Evolutionary conservation across 1,140 invertebrate species (phyloP), one percentile per base, ranked within the genome.

Genomic region (Drosophila varians): DNA sequence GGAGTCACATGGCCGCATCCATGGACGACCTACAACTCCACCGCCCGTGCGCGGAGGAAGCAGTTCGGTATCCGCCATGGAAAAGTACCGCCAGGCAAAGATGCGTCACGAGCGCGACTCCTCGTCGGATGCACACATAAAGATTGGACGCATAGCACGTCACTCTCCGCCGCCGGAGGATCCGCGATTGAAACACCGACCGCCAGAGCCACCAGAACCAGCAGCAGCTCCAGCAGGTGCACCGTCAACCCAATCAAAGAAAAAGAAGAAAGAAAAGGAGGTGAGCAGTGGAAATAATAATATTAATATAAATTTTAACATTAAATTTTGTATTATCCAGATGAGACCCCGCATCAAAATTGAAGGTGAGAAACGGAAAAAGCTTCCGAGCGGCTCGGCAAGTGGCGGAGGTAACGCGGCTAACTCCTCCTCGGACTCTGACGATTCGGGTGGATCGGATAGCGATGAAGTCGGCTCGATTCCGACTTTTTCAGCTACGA

Each of bases 361-460:
- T 42, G 90, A 91, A 74, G 90, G 90, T 69, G 90, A 91, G 53
- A 91, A 91, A 65, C 84, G 90, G 6, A 91, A 91, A 60, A 91
- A 91, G 54, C 80, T 86, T 54, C 58, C 77, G 58, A 75, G 65
- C 77, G 76, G 66, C 5, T 61, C 76, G 57, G 57, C 68, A 34
- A 55, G 53, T 49, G 68, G 65, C 62, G 77, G 71, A 57, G 76
- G 54, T 42, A 86, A 86, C 53, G 77, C 64, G 61, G 78, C 49
- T 34, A 80, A 87, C 56, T 90, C 90, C 25, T 90, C 90, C 31
- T 91, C 90, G 8, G 87, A 89, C 38, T 91, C 90, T 23, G 90
- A 91, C 61, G 89, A 90, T 62, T 90, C 88, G 62, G 82, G 75
- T 53, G 90, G 74, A 53, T 89, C 89, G 12, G 86, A 89, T 56